phyloP scores from a whole-genome alignment of 2,888 invertebrate species.

The Kryphioiulus occultus region DNA sequence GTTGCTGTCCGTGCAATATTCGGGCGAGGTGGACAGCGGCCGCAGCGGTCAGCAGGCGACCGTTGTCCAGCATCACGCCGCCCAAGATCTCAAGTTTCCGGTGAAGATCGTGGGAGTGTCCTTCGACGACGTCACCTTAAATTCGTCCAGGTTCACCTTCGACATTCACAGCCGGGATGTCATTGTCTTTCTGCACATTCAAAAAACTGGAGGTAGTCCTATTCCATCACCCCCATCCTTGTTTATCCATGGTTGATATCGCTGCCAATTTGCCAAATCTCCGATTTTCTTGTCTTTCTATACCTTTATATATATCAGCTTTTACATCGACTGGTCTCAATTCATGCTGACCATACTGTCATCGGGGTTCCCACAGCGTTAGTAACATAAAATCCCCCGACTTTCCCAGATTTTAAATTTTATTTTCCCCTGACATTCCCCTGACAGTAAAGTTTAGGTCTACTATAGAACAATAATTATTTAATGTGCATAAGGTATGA shows the following conservation, averaged over 20 bases:
- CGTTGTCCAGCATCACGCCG: slow-evolving; percentile 54
- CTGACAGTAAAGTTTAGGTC: too few relatives aligned
- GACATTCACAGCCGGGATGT: slow-evolving; percentile 94
- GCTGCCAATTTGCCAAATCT: background rate
- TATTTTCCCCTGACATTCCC: too few relatives aligned
- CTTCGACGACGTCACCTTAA: slow-evolving; percentile 85
- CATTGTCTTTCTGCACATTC: slow-evolving; percentile 97
- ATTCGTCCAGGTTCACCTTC: slow-evolving; percentile 73
- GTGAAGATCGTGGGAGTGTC: slow-evolving; percentile 71
- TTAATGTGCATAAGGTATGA: too few relatives aligned
- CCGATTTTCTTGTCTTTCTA: background rate
- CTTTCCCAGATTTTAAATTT: too few relatives aligned
- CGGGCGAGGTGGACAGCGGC: slow-evolving; percentile 4
- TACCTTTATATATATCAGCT: background rate
- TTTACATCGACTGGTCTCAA: background rate
- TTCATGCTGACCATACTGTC: too few relatives aligned
- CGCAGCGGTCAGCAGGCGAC: background rate
- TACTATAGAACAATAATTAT: too few relatives aligned
- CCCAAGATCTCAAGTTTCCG: slow-evolving; percentile 55
- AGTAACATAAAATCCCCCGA: too few relatives aligned
- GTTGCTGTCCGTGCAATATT: slow-evolving; percentile 9
- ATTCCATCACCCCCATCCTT: background rate
- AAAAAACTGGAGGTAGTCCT: slow-evolving; percentile 89
- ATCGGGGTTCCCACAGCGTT: too few relatives aligned
- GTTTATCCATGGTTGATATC: background rate